These are phyloP conservation scores for Papilio helenus DNA, from an alignment of 1,140 invertebrate species.

Conservation along the genomic window DNA sequence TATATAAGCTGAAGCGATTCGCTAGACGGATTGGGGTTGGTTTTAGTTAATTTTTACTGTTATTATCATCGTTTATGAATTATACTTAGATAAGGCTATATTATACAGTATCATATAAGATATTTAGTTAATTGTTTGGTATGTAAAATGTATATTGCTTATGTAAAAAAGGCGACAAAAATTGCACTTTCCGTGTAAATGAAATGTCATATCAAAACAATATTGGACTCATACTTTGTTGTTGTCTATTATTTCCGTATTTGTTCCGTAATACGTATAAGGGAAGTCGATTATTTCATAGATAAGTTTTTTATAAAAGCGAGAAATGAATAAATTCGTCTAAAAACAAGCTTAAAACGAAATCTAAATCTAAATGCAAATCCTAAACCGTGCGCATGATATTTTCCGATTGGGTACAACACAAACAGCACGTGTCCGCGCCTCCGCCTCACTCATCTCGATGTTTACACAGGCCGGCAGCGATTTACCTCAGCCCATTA, in stretches of 20 bases:
- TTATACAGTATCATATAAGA: too few species aligned
- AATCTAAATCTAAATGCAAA: slow-evolving; percentile 6
- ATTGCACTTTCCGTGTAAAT: too few species aligned
- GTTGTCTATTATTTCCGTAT: not conserved
- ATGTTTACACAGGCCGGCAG: slow-evolving; percentile 22
- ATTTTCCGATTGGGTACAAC: slow-evolving; percentile 24
- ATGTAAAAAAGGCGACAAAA: too few species aligned
- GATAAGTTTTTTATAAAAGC: not conserved
- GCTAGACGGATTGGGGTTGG: too few species aligned
- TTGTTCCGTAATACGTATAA: not conserved
- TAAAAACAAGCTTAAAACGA: not conserved
- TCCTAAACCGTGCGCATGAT: slow-evolving; percentile 7
- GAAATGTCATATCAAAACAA: too few species aligned
- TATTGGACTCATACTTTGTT: too few species aligned
- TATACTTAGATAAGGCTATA: too few species aligned
- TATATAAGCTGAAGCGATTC: slow-evolving; percentile 1
- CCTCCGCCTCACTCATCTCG: not conserved
- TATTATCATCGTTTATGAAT: too few species aligned
- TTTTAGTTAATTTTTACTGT: too few species aligned
- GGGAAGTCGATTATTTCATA: not conserved
- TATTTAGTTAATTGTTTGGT: too few species aligned
- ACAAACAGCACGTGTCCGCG: slow-evolving; percentile 4
- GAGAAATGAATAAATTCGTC: not conserved
- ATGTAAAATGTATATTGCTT: too few species aligned
- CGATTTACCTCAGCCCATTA: slow-evolving; percentile 2